Percentiles rank a stretch among this genome's conserved stretches.
These are phyloP conservation scores for Chaitophorus viminalis DNA, from an alignment of 2,888 invertebrate genomes.

Conservation along the genomic window DNA sequence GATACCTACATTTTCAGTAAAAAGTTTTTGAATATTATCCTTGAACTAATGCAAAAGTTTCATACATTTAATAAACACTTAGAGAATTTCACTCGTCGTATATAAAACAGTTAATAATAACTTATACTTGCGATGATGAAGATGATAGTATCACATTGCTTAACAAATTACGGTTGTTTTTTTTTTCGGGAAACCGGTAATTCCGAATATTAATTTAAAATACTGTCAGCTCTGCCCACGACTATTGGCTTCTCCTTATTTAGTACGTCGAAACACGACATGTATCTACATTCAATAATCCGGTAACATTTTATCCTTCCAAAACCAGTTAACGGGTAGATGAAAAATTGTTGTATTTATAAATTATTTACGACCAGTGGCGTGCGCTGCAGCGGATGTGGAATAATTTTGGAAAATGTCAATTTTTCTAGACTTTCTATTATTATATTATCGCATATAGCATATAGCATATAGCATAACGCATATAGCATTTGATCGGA, in stretches of 20 bases:
- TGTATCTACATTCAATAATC: slow-evolving; percentile 17
- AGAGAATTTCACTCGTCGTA: neutral
- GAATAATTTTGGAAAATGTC: slow-evolving; percentile 25
- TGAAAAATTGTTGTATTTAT: slow-evolving; percentile 33
- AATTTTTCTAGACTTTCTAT: neutral
- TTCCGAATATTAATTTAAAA: slow-evolving; percentile 28
- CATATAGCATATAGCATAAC: no score
- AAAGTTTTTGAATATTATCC: neutral
- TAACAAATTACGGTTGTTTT: slow-evolving; percentile 43
- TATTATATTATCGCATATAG: no score
- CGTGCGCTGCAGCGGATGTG: neutral
- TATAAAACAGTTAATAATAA: neutral
- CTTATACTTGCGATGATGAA: neutral
- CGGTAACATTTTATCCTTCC: slow-evolving; percentile 2
- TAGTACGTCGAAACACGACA: slow-evolving; percentile 29
- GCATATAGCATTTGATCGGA: no score
- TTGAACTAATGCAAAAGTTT: neutral
- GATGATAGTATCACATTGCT: neutral
- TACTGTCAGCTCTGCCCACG: slow-evolving; percentile 41
- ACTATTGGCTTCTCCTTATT: slow-evolving; percentile 42
- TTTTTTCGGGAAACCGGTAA: slow-evolving; percentile 46
- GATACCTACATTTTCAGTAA: neutral
- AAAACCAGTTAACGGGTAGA: slow-evolving; percentile 39
- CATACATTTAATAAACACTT: neutral
- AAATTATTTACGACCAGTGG: slow-evolving; percentile 32